Conservation (phyloP, 2,888 invertebrate species). For the Lysandra coridon region DNA sequence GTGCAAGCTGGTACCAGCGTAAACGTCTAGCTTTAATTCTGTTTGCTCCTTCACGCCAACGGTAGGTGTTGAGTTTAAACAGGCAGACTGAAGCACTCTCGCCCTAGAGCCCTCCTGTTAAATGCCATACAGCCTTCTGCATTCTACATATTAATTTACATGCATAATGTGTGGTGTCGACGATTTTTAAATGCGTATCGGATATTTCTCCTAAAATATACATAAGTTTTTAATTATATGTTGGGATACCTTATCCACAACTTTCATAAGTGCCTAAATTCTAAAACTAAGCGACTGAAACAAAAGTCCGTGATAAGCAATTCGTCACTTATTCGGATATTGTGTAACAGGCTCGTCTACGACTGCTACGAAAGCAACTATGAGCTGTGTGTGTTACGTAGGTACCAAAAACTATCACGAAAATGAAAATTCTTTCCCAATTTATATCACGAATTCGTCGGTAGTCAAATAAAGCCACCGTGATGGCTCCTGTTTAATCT, state of each 20-base stretch:
- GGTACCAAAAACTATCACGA: not conserved
- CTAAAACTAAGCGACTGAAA: too few species aligned
- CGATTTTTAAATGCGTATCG: constrained; percentile 12
- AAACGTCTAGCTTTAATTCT: constrained; percentile 17
- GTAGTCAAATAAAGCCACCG: constrained; percentile 10
- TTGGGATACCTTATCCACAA: too few species aligned
- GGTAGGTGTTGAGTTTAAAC: constrained; percentile 20
- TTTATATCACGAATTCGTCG: not conserved
- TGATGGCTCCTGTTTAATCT: constrained; percentile 28
- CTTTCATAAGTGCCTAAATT: too few species aligned
- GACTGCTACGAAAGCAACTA: too few species aligned
- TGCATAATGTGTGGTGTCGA: not conserved
- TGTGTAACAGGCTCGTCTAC: too few species aligned
- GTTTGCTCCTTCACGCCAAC: constrained; percentile 18
- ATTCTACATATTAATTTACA: constrained; percentile 10
- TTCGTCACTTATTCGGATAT: not conserved
- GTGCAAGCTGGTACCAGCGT: constrained; percentile 20
- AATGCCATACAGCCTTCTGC: constrained; percentile 16
- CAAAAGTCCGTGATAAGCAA: too few species aligned
- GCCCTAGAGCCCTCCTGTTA: constrained; percentile 14
- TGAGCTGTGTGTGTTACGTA: too few species aligned
- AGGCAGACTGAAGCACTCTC: constrained; percentile 16
- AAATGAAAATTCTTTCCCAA: not conserved
- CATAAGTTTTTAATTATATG: too few species aligned
- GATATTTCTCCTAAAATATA: not conserved